Evolutionary conservation across 2,797 vertebrate genomes (phyloP).

Genomic region (Galagoides demidoff): DNA sequence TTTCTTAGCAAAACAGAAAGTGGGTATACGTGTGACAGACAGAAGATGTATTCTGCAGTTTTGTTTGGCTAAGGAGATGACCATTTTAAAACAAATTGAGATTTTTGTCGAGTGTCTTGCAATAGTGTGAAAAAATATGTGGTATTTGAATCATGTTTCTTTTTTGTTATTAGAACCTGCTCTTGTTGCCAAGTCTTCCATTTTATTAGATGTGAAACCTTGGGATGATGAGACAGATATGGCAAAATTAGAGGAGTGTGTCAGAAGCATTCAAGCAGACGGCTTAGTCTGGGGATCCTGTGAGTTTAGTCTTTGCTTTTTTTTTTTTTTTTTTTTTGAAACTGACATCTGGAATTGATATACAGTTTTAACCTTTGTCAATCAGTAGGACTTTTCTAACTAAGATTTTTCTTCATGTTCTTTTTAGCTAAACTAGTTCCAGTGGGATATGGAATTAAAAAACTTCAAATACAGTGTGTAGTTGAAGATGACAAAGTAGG

Average conservation of each 20-base stretch:
- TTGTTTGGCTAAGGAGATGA: background rate
- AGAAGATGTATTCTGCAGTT: constrained; percentile 43
- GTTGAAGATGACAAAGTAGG: constrained; percentile 99
- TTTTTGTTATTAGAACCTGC: constrained; percentile 89
- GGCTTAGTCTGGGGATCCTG: constrained; percentile 98
- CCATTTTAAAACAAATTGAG: background rate
- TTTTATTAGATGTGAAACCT: constrained; percentile 95
- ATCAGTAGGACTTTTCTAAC: background rate
- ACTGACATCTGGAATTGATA: background rate
- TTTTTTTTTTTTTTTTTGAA: background rate
- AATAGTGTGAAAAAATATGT: background rate
- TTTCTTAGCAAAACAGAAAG: constrained; percentile 81
- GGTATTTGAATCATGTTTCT: background rate
- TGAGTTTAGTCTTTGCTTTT: constrained; percentile 85
- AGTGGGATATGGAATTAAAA: constrained; percentile 98
- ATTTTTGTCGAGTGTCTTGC: background rate
- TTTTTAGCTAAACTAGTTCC: constrained; percentile 95
- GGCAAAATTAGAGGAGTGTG: constrained; percentile 95
- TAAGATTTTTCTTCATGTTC: background rate
- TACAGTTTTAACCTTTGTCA: background rate
- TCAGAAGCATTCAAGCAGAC: constrained; percentile 94
- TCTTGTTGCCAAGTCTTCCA: constrained; percentile 95
- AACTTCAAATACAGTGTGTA: constrained; percentile 97
- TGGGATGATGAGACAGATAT: constrained; percentile 99
- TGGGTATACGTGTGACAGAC: constrained; percentile 84